Evolutionary conservation across 2,888 invertebrate species (phyloP).

Genomic region (Chironomus riparius): DNA sequence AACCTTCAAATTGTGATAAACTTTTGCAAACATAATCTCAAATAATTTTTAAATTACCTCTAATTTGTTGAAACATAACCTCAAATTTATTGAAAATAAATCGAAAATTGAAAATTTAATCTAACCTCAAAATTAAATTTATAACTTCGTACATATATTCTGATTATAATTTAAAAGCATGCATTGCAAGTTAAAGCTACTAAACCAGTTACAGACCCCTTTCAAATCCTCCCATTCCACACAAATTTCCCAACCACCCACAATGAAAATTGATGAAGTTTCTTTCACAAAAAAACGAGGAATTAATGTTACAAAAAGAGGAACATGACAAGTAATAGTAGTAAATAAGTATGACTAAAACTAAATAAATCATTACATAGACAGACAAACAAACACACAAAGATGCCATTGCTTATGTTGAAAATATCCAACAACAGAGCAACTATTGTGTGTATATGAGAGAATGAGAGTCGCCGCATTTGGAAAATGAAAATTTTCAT

Average conservation of each 20-base stretch:
- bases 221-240: too few species aligned
- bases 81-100: too few species aligned
- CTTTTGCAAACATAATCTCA: too few species aligned
- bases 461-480: not conserved
- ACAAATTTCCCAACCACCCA: not conserved
- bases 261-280: not conserved
- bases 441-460: not conserved
- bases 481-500: not conserved
- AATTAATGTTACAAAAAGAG: too few species aligned
- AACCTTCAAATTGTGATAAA: too few species aligned
- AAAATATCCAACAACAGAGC: not conserved
- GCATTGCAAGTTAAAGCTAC: too few species aligned
- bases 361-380: constrained; percentile 2
- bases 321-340: not conserved
- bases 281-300: not conserved
- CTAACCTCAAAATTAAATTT: not conserved
- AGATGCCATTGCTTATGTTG: not conserved
- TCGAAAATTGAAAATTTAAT: not conserved
- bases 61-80: too few species aligned
- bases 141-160: too few species aligned
- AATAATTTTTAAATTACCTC: too few species aligned
- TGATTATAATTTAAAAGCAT: too few species aligned
- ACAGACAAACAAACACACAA: constrained; percentile 2
- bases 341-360: not conserved
- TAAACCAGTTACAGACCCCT: too few species aligned